Evolutionary conservation across 2,797 vertebrate species (phyloP).

Genomic region (Peromyscus nudipes): DNA sequence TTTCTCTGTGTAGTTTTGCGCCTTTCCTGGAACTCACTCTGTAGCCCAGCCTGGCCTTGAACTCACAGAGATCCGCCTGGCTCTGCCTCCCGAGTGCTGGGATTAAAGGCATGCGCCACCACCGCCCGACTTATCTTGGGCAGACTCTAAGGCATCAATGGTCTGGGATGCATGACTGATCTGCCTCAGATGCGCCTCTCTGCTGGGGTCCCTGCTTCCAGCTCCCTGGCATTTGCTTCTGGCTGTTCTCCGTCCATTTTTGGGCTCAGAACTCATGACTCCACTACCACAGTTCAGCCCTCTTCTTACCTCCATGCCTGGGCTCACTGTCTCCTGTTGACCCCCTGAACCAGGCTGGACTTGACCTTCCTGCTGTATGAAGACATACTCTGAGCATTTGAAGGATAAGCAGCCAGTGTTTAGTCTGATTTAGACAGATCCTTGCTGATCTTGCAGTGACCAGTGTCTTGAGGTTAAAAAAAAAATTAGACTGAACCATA

Average conservation of each 20-base stretch:
- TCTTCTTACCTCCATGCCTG: neutral
- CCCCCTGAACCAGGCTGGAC: neutral
- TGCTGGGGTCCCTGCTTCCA: too few relatives aligned
- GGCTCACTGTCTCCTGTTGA: neutral
- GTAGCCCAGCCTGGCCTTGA: too few relatives aligned
- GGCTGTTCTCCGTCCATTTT: neutral
- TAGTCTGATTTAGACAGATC: neutral
- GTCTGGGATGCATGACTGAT: neutral
- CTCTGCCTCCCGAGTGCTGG: too few relatives aligned
- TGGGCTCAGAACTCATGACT: neutral
- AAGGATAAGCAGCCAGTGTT: neutral
- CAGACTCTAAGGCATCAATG: neutral
- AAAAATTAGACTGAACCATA: slow-evolving; percentile 23
- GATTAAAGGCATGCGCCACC: too few relatives aligned
- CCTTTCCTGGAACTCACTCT: too few relatives aligned
- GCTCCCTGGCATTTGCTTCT: too few relatives aligned
- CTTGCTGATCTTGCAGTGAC: slow-evolving; percentile 55
- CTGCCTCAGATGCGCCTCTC: fast-evolving
- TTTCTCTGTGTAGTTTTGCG: too few relatives aligned
- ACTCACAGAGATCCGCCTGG: too few relatives aligned
- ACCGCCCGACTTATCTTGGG: too few relatives aligned
- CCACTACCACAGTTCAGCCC: neutral
- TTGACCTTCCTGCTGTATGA: neutral
- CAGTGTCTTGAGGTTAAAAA: slow-evolving; percentile 21
- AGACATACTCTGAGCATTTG: neutral